phyloP scores from a whole-genome alignment of 2,888 invertebrate species.

The Bellardia bayeri region DNA sequence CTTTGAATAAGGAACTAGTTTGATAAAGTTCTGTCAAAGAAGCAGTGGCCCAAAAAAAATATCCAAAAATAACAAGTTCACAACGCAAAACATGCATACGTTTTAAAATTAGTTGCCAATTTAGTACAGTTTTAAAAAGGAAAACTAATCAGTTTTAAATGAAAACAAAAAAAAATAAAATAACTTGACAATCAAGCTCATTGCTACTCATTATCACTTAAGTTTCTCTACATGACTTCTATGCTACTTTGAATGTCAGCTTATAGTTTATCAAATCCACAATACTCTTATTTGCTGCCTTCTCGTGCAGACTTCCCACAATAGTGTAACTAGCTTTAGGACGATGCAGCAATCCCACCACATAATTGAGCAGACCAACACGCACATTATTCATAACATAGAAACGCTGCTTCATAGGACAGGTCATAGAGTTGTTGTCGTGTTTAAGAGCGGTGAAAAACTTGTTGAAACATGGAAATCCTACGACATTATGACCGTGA shows the following conservation, averaged over 20 bases:
- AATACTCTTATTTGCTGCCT: conserved; percentile 63
- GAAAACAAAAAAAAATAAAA: not conserved
- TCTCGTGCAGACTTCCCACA: conserved; percentile 75
- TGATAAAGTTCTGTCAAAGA: no score
- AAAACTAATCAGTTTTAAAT: not conserved
- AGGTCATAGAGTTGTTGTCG: conserved; percentile 77
- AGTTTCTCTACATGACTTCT: conserved; percentile 71
- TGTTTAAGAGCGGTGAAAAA: conserved; percentile 75
- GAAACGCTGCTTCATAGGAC: conserved; percentile 76
- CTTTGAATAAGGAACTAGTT: no score
- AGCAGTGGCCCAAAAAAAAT: no score
- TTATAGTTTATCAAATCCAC: conserved; percentile 75
- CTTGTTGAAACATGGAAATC: conserved; percentile 77
- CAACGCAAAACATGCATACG: no score
- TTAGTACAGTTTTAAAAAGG: no score
- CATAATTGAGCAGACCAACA: conserved; percentile 4
- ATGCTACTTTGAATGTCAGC: conserved; percentile 72
- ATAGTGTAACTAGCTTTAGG: conserved; percentile 74
- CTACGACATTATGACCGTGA: conserved; percentile 73
- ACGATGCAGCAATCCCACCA: conserved; percentile 74
- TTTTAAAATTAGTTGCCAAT: no score
- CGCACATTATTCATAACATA: conserved; percentile 71
- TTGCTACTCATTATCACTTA: not conserved
- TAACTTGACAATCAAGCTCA: not conserved
- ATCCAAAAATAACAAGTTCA: no score